Percentiles rank a stretch among this genome's conserved stretches.
Evolutionary conservation across 2,113 vertebrate species (phyloP).

Genomic region (Climacteris rufus): DNA sequence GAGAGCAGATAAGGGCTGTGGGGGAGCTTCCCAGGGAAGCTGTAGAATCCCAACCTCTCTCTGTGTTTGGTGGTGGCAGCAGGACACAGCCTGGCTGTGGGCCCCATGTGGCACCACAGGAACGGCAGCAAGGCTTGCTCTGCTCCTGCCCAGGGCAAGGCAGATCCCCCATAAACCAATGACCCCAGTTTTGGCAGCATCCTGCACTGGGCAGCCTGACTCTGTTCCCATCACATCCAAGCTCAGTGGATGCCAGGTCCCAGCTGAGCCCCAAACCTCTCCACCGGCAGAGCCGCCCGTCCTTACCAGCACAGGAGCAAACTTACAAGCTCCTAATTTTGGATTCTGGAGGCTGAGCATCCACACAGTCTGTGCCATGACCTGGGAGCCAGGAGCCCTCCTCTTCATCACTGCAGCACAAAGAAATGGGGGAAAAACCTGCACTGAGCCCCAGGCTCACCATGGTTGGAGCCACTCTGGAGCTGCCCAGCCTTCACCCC

Average conservation of each 20-base stretch:
- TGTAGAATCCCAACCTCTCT: neutral
- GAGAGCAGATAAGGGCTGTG: neutral
- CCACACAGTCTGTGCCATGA: constrained; percentile 58
- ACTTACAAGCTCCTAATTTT: constrained; percentile 91
- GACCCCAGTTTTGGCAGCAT: neutral
- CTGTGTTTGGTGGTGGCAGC: neutral
- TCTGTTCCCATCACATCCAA: neutral
- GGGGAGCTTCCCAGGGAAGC: neutral
- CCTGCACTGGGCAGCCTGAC: neutral
- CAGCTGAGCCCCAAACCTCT: neutral
- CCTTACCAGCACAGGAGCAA: neutral
- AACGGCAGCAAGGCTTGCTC: neutral
- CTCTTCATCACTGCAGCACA: constrained; percentile 81
- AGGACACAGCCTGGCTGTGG: rapidly evolving
- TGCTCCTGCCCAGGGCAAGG: neutral
- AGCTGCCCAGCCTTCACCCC: neutral
- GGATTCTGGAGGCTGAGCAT: constrained; percentile 77
- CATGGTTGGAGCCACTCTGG: neutral
- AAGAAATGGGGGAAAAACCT: neutral
- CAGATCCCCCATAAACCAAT: neutral
- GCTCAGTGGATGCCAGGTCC: neutral
- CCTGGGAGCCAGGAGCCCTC: constrained; percentile 72
- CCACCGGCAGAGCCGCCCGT: rapidly evolving
- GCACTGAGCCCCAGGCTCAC: neutral
- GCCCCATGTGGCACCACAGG: rapidly evolving